These are phyloP conservation scores for Acanthopagrus latus DNA, from an alignment of 2,797 vertebrate species.

Conservation along the genomic window DNA sequence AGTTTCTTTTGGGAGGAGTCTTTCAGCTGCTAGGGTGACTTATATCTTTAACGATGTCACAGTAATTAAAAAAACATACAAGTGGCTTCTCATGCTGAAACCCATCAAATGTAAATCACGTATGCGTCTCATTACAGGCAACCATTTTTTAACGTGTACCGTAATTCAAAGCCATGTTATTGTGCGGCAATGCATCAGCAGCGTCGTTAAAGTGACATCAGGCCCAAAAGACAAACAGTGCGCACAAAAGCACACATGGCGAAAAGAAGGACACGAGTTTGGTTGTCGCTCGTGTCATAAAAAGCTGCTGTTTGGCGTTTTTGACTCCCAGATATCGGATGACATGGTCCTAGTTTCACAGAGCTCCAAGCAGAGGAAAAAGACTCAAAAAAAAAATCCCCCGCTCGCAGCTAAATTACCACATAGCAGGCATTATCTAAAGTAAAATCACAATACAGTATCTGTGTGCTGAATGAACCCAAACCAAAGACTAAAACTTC, in stretches of 20 bases:
- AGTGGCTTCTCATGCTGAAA: slow-evolving; percentile 22
- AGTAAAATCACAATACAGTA: no score
- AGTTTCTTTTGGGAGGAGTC: background rate
- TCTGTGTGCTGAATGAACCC: no score
- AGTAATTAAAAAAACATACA: slow-evolving; percentile 27
- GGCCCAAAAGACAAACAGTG: slow-evolving; percentile 1
- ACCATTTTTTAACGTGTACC: slow-evolving; percentile 4
- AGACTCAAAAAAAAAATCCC: slow-evolving; percentile 7
- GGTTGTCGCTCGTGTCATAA: slow-evolving; percentile 10
- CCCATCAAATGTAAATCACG: slow-evolving; percentile 13
- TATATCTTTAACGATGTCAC: background rate
- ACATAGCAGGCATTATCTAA: background rate
- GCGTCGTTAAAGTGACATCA: background rate
- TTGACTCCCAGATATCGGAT: slow-evolving; percentile 17
- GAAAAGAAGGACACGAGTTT: background rate
- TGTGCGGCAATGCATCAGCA: background rate
- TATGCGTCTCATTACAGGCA: slow-evolving; percentile 33
- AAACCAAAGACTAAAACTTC: no score
- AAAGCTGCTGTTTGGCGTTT: background rate
- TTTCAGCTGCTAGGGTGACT: background rate
- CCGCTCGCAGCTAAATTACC: background rate
- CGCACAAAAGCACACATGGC: background rate
- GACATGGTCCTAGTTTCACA: slow-evolving; percentile 5
- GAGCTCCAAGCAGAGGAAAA: background rate
- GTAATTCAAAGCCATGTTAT: background rate